A percentile compares a stretch with the other conserved stretches of the same genome.
Conservation (phyloP, 35 echinoderm and acorn worm species). For the Acanthaster planci region DNA sequence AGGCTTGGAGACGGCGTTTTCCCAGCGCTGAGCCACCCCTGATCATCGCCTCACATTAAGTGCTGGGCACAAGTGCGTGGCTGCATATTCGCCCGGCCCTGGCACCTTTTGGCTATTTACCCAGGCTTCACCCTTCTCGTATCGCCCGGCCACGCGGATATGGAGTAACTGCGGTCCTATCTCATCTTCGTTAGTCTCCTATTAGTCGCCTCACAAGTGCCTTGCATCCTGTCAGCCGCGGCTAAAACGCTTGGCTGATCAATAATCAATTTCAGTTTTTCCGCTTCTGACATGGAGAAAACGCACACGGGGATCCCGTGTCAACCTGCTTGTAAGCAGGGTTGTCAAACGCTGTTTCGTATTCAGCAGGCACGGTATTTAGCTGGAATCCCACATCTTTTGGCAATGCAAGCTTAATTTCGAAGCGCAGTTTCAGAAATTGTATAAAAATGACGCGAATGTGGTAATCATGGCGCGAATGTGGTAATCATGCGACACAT, state of each 20-base stretch:
- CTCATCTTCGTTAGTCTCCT: slow-evolving; percentile 11
- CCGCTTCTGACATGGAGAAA: slow-evolving; percentile 30
- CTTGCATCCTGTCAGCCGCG: slow-evolving; percentile 7
- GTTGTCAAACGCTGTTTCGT: too few species aligned
- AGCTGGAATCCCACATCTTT: too few species aligned
- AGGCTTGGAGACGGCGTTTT: neutral
- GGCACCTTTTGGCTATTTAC: neutral
- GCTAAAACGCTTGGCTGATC: slow-evolving; percentile 18
- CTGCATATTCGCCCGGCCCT: neutral
- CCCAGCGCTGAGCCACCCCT: neutral
- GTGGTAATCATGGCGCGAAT: too few species aligned
- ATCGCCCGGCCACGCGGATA: neutral
- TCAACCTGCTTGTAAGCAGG: too few species aligned
- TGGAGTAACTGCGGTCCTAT: neutral
- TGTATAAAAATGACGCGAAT: too few species aligned
- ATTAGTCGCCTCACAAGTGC: slow-evolving; percentile 8
- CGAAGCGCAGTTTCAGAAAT: too few species aligned
- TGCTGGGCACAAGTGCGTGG: slow-evolving; percentile 8
- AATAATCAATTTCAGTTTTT: slow-evolving; percentile 19
- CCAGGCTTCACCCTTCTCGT: neutral
- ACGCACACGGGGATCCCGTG: neutral
- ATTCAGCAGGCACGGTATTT: too few species aligned
- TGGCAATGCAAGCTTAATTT: too few species aligned
- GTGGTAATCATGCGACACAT: too few species aligned
- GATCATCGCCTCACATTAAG: slow-evolving; percentile 5